Conservation (phyloP, 2,888 invertebrate genomes). For the Drosophila planitibia region DNA sequence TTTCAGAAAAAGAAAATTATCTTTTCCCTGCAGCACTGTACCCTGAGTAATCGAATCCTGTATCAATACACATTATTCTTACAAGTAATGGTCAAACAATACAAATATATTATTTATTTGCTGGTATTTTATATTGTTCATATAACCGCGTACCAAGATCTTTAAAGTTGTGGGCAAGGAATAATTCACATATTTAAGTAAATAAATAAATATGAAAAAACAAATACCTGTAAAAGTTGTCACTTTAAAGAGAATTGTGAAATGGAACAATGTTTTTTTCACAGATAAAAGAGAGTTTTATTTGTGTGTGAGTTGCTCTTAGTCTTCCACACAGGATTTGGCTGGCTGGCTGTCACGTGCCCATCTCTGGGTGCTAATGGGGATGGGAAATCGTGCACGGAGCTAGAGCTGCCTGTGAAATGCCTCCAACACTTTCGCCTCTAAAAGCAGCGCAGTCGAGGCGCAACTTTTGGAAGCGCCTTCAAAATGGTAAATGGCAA, state of each 20-base stretch:
- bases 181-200: neutral
- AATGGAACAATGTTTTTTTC: neutral
- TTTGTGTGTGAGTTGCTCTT: neutral
- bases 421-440: constrained; percentile 54
- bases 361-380: constrained; percentile 61
- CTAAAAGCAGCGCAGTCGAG: constrained; percentile 54
- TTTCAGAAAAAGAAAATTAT: neutral
- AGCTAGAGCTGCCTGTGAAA: constrained; percentile 19
- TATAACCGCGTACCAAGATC: neutral
- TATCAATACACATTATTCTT: neutral
- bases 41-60: neutral
- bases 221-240: neutral
- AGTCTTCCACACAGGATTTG: constrained; percentile 14
- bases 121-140: neutral
- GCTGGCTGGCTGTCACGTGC: constrained; percentile 55
- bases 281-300: neutral
- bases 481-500: constrained; percentile 59
- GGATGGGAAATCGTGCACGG: constrained; percentile 27
- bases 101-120: neutral
- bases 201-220: neutral
- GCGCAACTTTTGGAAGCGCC: constrained; percentile 48
- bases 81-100: neutral
- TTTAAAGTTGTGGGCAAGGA: neutral
- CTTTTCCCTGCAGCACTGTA: neutral
- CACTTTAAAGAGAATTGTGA: neutral